Evolutionary conservation across 2,888 invertebrate genomes (phyloP).

Genomic region (Seira musarum): DNA sequence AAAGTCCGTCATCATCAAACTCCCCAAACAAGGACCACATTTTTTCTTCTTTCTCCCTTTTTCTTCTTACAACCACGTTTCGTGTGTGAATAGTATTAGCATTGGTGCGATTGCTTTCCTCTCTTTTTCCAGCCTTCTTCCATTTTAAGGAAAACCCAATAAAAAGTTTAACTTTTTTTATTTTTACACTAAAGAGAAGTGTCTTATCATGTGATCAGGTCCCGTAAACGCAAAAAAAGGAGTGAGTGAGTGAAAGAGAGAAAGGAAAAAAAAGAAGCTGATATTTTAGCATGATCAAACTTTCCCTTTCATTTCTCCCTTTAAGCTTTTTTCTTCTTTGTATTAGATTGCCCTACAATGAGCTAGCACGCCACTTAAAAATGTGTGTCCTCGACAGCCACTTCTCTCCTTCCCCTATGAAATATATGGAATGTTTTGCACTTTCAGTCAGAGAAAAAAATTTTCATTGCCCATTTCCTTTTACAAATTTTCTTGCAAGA

Average conservation of each 20-base stretch:
- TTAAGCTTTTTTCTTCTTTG: neutral
- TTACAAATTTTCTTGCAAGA: neutral
- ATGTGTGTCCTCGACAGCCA: constrained; percentile 4
- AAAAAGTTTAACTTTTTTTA: constrained; percentile 9
- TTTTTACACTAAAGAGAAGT: constrained; percentile 17
- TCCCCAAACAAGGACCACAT: constrained; percentile 18
- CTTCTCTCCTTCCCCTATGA: neutral
- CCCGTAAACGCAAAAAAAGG: neutral
- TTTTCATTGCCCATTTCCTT: constrained; percentile 13
- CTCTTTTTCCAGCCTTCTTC: constrained; percentile 4
- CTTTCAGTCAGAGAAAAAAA: neutral
- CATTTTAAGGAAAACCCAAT: constrained; percentile 2
- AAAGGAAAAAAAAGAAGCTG: neutral
- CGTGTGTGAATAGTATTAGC: constrained; percentile 12
- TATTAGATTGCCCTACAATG: neutral
- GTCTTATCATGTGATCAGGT: constrained; percentile 16
- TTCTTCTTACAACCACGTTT: neutral
- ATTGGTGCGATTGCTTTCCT: neutral
- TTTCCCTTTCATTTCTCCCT: neutral
- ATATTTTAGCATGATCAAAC: constrained; percentile 19
- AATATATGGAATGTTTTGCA: neutral
- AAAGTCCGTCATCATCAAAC: constrained; percentile 8
- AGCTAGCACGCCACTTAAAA: constrained; percentile 15
- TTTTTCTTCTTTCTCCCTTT: neutral
- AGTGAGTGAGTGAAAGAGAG: no score